Evolutionary conservation across 2,113 vertebrate genomes (phyloP), one percentile per base, ranked within the genome.

Genomic region (Dicentrarchus labrax): DNA sequence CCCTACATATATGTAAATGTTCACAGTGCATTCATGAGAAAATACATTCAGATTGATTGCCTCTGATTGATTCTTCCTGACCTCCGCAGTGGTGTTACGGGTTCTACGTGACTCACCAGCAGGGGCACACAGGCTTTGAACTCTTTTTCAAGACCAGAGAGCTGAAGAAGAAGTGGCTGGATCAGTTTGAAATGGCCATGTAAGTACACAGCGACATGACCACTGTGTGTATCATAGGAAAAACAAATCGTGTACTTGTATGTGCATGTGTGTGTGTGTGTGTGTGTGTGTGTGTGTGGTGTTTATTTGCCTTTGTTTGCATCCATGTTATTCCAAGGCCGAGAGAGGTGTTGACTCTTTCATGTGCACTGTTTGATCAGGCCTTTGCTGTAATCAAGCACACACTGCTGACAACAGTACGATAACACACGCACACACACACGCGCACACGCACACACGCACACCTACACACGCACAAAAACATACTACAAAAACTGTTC

Each of bases 141-240:
- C 94, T 99, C 90, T 98, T 97, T 79, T 98, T 97, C 87, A 99
- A 98, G 95, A 99, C 97, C 79, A 96, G 96, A 90, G 98, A 99
- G 84, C 95, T 99, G 93, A 98, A 98, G 96, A 99, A 99, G 94
- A 99, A 98, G 86, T 98, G 97, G 97, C 95, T 99, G 82, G 98
- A 99, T 76, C 97, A 98, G 87, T 99, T 99, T 92, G 96, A 97
- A 91, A 98, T 98, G 97, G 98, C 97, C 76, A 93, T 98, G 98
- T 99, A 84, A 97, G 98, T 97, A 95, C 45, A 57, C 72, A 1
- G 36, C 54, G 11, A 38, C 70, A 62, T 7, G 13, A 53, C 73
- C 68, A 9, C 4, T 59, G 57, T 67, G 62, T 70, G 59, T 57
- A 16, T 57, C 36, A 39, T 15, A n/a, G 73, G 13, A 21, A 64